A percentile compares a stretch with the other conserved stretches of the same genome.
Evolutionary conservation across 2,888 invertebrate species (phyloP).

Genomic region (Petrophora chlorosata): DNA sequence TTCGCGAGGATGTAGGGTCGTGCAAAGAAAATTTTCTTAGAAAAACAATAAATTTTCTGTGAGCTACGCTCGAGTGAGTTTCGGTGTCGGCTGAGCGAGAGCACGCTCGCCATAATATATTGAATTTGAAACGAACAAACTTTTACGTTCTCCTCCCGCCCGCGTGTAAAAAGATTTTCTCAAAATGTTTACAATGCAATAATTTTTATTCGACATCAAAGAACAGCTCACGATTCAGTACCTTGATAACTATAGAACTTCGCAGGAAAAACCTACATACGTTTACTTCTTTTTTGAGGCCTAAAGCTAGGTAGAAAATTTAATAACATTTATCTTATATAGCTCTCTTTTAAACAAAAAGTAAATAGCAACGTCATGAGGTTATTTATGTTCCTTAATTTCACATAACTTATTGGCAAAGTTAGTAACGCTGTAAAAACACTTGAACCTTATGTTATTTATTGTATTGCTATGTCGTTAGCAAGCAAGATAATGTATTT

Average conservation of each 20-base stretch:
- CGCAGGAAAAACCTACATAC: conserved; percentile 2
- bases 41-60: conserved; percentile 83
- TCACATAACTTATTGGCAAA: no score
- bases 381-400: no score
- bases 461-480: no score
- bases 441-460: no score
- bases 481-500: no score
- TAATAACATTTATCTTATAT: no score
- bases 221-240: conserved; percentile 42
- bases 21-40: conserved; percentile 80
- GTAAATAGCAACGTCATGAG: no score
- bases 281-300: no score
- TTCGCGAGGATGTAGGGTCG: conserved; percentile 64
- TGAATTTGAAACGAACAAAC: conserved; percentile 84
- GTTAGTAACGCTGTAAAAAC: no score
- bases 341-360: no score
- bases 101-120: conserved; percentile 83
- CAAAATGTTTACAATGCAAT: conserved; percentile 77
- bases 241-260: conserved; percentile 20
- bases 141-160: conserved; percentile 72
- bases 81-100: conserved; percentile 81
- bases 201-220: conserved; percentile 63
- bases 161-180: conserved; percentile 78
- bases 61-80: conserved; percentile 82
- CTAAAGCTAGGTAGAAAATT: no score